Base-by-base conservation (phyloP, 1,140 invertebrate genomes). In the Mylabris phalerata region DNA sequence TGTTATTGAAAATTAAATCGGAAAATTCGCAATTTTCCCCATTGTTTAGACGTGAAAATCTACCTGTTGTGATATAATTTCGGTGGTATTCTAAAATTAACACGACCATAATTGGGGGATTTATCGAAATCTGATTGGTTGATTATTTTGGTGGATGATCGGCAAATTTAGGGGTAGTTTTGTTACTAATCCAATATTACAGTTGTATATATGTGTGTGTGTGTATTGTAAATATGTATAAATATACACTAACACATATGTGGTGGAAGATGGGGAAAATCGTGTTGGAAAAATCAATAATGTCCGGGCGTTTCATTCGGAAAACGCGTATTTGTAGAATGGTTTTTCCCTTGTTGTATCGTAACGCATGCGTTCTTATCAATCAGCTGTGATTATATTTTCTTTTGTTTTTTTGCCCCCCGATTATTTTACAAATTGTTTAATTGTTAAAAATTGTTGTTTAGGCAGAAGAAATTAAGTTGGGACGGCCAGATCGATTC, bases 401-500 rank as follows among this genome's bases (percentile, higher is more conserved):
- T 27, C 24, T 48, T 55, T 19, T 19, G 19, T 55, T 44, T 42
- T 38, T 13, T 42, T 42, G 4, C 10, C 32, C 27, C 40, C 47
- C 40, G 9, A 42, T 42, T 13, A 47, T 47, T 27, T 24, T 26
- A 32, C 19, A 11, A 25, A 5, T 13, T 48, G 54, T 41, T 62
- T 45, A 25, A 11, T 57, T 5, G 9, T 64, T 19, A 1, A 2
- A 19, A 19, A 19, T 19, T 19, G 19, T 19, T 19, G 7, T 69
- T 39, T 63, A 73, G 71, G 70, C 62, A 63, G 51, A 68, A 70
- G 60, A 71, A 71, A 61, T 57, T 72, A 60, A 74, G 71, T 61
- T 74, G 69, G 70, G 71, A 74, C 57, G 66, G 65, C 38, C 66
- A 68, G 48, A 83, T 85, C 72, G 82, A 85, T 71, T 84, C 81